These are phyloP conservation scores for Volucella bombylans DNA, from an alignment of 2,888 invertebrate genomes.

Conservation along the genomic window DNA sequence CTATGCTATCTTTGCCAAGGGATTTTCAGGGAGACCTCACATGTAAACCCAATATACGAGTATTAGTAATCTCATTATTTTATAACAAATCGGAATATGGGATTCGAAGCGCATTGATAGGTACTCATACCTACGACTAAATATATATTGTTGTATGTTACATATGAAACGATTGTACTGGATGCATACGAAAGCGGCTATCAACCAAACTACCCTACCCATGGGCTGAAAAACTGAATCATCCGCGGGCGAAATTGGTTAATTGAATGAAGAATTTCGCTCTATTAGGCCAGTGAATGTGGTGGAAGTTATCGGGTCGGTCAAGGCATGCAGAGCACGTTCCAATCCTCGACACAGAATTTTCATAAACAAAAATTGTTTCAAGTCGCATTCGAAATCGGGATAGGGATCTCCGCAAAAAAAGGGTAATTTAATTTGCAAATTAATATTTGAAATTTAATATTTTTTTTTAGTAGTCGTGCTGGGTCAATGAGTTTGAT, in stretches of 20 bases:
- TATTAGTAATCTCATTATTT: slow-evolving; percentile 45
- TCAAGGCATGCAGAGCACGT: slow-evolving; percentile 19
- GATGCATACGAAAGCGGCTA: background rate
- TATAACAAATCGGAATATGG: slow-evolving; percentile 12
- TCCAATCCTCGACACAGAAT: background rate
- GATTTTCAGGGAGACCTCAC: background rate
- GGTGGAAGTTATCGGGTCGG: background rate
- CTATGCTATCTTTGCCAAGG: background rate
- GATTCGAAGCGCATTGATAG: background rate
- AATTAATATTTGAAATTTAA: too few species aligned
- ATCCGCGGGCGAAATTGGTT: slow-evolving; percentile 51
- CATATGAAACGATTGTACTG: too few species aligned
- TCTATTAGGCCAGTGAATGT: slow-evolving; percentile 47
- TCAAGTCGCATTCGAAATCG: too few species aligned
- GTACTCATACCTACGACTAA: background rate
- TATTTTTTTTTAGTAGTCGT: too few species aligned
- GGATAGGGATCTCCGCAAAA: too few species aligned
- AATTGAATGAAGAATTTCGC: slow-evolving; percentile 62
- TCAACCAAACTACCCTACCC: background rate
- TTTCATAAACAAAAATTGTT: too few species aligned
- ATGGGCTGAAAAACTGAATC: background rate
- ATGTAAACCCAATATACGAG: slow-evolving; percentile 27
- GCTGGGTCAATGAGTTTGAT: too few species aligned
- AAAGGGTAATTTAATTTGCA: too few species aligned
- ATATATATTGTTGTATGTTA: too few species aligned